Evolutionary conservation across 1,140 invertebrate genomes (phyloP).

Genomic region (Zaprionus vittiger): DNA sequence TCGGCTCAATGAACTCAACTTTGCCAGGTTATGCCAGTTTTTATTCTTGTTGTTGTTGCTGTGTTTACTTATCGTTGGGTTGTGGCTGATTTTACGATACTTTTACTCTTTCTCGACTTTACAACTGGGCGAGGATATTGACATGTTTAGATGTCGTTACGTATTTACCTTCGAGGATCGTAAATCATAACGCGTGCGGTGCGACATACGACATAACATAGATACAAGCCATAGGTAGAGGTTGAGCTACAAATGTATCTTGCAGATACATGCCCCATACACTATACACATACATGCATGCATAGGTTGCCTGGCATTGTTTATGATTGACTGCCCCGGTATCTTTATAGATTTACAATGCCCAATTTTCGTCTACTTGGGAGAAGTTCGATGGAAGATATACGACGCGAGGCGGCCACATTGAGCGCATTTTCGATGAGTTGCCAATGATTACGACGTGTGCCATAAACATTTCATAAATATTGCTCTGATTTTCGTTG

Average conservation of each 20-base stretch:
- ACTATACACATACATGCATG: neutral
- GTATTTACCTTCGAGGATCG: slow-evolving; percentile 74
- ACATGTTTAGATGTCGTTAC: slow-evolving; percentile 82
- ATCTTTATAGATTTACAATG: slow-evolving; percentile 81
- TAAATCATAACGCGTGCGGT: slow-evolving; percentile 80
- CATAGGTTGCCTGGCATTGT: slow-evolving; percentile 16
- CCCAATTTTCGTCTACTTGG: slow-evolving; percentile 82
- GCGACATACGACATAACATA: slow-evolving; percentile 19
- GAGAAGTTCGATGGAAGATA: slow-evolving; percentile 72
- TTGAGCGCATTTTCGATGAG: slow-evolving; percentile 57
- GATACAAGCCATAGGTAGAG: slow-evolving; percentile 1
- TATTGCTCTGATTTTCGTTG: slow-evolving; percentile 82
- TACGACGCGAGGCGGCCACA: slow-evolving; percentile 57
- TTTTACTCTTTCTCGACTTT: slow-evolving; percentile 78
- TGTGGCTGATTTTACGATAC: slow-evolving; percentile 70
- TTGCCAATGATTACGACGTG: slow-evolving; percentile 80
- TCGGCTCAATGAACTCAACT: slow-evolving; percentile 30
- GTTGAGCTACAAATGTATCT: slow-evolving; percentile 18
- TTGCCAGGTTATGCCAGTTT: slow-evolving; percentile 29
- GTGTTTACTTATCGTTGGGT: slow-evolving; percentile 70
- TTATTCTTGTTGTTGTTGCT: slow-evolving; percentile 45
- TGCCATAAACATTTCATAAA: slow-evolving; percentile 80
- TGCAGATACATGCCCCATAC: slow-evolving; percentile 14
- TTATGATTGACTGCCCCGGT: slow-evolving; percentile 42
- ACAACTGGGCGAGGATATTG: slow-evolving; percentile 79